These are phyloP conservation scores for Phyllotis vaccarum DNA, from an alignment of 2,797 vertebrate genomes.

Conservation along the genomic window DNA sequence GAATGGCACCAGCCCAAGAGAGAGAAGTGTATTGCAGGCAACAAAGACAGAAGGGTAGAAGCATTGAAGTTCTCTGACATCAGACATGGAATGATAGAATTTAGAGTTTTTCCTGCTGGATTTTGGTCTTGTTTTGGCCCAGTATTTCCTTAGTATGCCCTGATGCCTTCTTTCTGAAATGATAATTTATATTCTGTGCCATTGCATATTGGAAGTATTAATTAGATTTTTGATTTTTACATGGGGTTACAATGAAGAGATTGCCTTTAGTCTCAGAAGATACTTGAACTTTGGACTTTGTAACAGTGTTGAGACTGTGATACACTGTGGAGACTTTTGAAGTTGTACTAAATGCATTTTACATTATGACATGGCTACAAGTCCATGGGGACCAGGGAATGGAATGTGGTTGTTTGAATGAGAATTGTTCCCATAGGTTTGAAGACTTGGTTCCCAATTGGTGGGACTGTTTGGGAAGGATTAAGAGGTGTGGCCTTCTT, in stretches of 20 bases:
- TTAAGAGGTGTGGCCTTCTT: neutral
- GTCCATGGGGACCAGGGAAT: neutral
- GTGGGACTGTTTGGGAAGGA: neutral
- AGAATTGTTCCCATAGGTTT: neutral
- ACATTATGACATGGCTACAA: neutral
- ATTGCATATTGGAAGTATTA: neutral
- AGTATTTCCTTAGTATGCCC: neutral
- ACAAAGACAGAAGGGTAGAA: neutral
- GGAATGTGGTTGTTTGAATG: neutral
- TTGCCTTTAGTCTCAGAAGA: neutral
- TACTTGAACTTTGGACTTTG: neutral
- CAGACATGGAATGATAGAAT: neutral
- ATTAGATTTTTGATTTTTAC: neutral
- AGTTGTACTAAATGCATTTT: neutral
- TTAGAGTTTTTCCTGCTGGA: neutral
- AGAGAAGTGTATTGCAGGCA: neutral
- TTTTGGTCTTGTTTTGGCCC: neutral
- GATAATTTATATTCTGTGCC: neutral
- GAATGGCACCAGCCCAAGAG: neutral
- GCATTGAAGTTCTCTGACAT: neutral
- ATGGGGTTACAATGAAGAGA: neutral
- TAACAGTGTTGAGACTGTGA: neutral
- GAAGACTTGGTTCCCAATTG: neutral
- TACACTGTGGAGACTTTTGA: neutral
- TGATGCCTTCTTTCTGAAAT: neutral